These are phyloP conservation scores for Aplysia californica DNA, from an alignment of 1,140 invertebrate genomes.

Conservation along the genomic window DNA sequence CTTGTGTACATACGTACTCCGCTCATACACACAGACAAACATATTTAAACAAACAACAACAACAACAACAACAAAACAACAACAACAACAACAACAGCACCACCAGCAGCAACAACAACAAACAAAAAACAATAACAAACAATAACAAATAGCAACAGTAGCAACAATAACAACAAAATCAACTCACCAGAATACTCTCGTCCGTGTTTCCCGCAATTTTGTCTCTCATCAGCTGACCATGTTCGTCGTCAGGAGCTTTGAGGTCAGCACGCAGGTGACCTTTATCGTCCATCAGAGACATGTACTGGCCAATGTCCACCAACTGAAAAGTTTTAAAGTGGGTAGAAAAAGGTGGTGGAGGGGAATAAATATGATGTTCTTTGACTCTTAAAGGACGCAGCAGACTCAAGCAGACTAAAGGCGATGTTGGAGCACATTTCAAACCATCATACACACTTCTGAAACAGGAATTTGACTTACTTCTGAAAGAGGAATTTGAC, in stretches of 20 bases:
- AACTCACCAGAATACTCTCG: not conserved
- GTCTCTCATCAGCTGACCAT: not conserved
- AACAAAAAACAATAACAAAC: too few species aligned
- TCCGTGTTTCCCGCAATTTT: not conserved
- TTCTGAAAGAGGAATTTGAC: too few species aligned
- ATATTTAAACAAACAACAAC: too few species aligned
- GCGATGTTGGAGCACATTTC: not conserved
- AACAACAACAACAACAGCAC: too few species aligned
- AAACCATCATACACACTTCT: not conserved
- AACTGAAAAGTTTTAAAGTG: slow-evolving; percentile 72
- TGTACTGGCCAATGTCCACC: slow-evolving; percentile 92
- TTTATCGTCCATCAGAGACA: slow-evolving; percentile 92
- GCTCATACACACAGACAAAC: too few species aligned
- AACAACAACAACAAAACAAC: too few species aligned
- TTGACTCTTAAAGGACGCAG: not conserved
- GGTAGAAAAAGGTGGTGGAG: not conserved
- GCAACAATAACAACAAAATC: too few species aligned
- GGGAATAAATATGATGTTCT: not conserved
- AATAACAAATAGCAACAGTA: too few species aligned
- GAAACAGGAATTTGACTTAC: too few species aligned
- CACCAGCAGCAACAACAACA: too few species aligned
- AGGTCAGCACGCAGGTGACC: slow-evolving; percentile 95
- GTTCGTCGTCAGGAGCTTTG: slow-evolving; percentile 90
- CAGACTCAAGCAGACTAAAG: not conserved
- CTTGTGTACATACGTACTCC: too few species aligned